Evolutionary conservation across 1,140 invertebrate species (phyloP).

Genomic region (Diorhabda sublineata): DNA sequence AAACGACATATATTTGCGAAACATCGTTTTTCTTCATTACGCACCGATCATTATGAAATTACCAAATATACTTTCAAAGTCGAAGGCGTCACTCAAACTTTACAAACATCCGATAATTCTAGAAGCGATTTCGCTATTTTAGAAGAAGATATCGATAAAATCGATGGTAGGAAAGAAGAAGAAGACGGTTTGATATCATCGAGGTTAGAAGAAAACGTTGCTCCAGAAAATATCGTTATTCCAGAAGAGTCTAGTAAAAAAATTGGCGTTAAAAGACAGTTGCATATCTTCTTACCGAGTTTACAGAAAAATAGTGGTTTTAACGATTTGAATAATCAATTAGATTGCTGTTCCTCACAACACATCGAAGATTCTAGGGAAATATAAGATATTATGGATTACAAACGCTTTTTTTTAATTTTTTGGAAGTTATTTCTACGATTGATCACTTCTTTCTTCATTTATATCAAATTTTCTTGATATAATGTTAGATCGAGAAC

Average conservation of each 20-base stretch:
- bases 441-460: too few relatives aligned
- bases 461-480: too few relatives aligned
- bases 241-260: slow-evolving; percentile 7
- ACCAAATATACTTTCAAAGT: not conserved
- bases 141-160: not conserved
- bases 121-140: not conserved
- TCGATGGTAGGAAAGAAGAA: not conserved
- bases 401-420: not conserved
- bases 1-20: slow-evolving; percentile 2
- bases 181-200: slow-evolving; percentile 3
- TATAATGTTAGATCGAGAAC: too few relatives aligned
- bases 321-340: slow-evolving; percentile 33
- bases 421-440: too few relatives aligned
- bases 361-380: not conserved
- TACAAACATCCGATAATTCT: not conserved
- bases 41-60: not conserved
- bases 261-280: slow-evolving; percentile 49
- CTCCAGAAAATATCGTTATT: not conserved
- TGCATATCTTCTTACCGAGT: slow-evolving; percentile 66
- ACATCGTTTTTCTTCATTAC: not conserved
- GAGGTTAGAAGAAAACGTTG: slow-evolving; percentile 9
- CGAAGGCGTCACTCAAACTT: slow-evolving; percentile 5
- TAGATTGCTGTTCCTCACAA: slow-evolving; percentile 10
- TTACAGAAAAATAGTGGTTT: slow-evolving; percentile 48
- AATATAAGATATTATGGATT: not conserved